Percentiles rank a stretch among this genome's conserved stretches.
phyloP scores from a whole-genome alignment of 1,140 invertebrate species.

The Ridgeia piscesae region DNA sequence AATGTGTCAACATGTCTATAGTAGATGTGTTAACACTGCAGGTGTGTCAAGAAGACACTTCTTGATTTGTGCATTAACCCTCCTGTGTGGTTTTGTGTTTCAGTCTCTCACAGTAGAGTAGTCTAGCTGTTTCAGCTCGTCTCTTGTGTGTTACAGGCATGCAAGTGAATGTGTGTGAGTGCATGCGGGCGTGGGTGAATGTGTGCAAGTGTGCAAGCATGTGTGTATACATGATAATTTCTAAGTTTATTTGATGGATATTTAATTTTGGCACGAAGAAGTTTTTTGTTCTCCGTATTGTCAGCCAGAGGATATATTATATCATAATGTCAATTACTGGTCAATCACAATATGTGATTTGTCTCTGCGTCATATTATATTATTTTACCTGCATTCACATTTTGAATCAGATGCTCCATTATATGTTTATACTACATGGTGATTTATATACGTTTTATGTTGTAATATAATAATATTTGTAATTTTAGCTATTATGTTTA shows the following conservation, averaged over 20 bases:
- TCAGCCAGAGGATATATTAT: no score
- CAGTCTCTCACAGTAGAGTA: background rate
- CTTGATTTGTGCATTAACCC: background rate
- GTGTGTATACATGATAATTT: background rate
- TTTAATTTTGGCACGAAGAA: no score
- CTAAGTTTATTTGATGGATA: background rate
- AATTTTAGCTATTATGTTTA: no score
- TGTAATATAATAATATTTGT: no score
- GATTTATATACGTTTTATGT: no score
- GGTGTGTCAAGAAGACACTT: background rate
- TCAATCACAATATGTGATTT: no score
- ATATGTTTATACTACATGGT: no score
- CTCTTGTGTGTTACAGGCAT: background rate
- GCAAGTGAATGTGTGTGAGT: background rate
- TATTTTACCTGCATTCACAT: no score
- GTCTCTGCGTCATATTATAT: no score
- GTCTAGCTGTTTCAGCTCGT: background rate
- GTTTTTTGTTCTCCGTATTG: background rate
- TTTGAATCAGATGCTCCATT: no score
- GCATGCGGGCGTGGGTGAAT: background rate
- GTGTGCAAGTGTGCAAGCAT: background rate
- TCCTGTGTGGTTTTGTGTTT: background rate
- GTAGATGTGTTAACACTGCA: background rate
- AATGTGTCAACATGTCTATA: background rate
- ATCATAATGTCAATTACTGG: no score